Conservation (phyloP, 2,888 invertebrate species). For the Callyntrura guangdongensis region DNA sequence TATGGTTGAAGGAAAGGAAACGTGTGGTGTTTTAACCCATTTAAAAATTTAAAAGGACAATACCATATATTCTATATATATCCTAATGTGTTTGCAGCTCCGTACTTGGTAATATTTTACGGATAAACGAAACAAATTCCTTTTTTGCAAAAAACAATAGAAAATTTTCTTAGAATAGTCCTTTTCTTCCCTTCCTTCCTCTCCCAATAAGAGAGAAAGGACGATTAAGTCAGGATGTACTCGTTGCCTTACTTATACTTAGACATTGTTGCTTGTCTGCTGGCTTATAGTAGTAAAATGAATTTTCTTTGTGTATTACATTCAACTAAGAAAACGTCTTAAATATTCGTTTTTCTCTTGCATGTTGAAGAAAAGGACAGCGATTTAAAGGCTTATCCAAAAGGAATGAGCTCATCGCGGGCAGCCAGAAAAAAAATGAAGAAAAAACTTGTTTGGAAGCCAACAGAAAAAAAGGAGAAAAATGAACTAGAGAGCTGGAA, state of each 20-base stretch:
- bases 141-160: neutral
- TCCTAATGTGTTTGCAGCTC: neutral
- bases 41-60: slow-evolving; percentile 7
- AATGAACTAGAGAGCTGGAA: slow-evolving; percentile 12
- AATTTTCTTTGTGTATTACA: neutral
- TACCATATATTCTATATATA: neutral
- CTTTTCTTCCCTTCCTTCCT: too few relatives aligned
- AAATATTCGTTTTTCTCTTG: neutral
- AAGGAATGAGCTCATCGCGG: neutral
- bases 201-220: too few relatives aligned
- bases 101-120: neutral
- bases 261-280: too few relatives aligned
- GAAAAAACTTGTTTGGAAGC: slow-evolving; percentile 28
- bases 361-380: slow-evolving; percentile 13
- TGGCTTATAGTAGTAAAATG: neutral
- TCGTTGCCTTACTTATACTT: too few relatives aligned
- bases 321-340: neutral
- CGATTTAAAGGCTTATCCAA: slow-evolving; percentile 36
- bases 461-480: neutral
- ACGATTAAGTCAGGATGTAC: too few relatives aligned
- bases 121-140: neutral
- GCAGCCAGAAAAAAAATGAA: neutral
- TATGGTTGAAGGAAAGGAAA: neutral
- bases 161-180: too few relatives aligned
- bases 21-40: slow-evolving; percentile 44